phyloP scores from a whole-genome alignment of 2,888 invertebrate species.

The Cataglyphis rosenhaueri region DNA sequence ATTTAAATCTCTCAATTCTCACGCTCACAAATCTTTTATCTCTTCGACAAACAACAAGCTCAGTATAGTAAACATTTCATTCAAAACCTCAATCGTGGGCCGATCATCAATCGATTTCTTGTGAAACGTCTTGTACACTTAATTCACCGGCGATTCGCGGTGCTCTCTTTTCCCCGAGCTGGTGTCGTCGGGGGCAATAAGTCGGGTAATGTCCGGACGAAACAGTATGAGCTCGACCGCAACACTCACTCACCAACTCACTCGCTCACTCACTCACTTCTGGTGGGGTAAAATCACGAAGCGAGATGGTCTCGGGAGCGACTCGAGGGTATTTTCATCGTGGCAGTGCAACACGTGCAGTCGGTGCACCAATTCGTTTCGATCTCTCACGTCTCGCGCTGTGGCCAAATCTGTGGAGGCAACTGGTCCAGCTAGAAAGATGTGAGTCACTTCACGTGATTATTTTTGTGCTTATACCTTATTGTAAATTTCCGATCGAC shows the following conservation, averaged over 20 bases:
- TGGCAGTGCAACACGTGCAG: conserved; percentile 82
- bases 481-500: neutral
- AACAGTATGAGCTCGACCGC: conserved; percentile 28
- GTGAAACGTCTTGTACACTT: conserved; percentile 47
- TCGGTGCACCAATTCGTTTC: conserved; percentile 71
- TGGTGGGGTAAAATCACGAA: conserved; percentile 78
- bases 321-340: conserved; percentile 83
- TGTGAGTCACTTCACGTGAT: conserved; percentile 18
- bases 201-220: conserved; percentile 45
- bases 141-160: conserved; percentile 30
- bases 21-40: conserved; percentile 18
- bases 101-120: neutral
- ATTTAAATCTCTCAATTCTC: conserved; percentile 27
- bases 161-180: conserved; percentile 42
- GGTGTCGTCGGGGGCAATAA: conserved; percentile 34
- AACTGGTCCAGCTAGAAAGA: neutral
- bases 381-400: conserved; percentile 38
- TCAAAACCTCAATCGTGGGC: neutral
- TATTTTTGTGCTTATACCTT: neutral
- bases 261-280: conserved; percentile 65
- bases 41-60: neutral
- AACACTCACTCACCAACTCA: neutral
- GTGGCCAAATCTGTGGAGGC: conserved; percentile 35
- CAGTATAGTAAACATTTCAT: neutral
- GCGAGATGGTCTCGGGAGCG: conserved; percentile 75